Evolutionary conservation across 2,797 vertebrate genomes (phyloP).

Genomic region (Onychomys arenicola): DNA sequence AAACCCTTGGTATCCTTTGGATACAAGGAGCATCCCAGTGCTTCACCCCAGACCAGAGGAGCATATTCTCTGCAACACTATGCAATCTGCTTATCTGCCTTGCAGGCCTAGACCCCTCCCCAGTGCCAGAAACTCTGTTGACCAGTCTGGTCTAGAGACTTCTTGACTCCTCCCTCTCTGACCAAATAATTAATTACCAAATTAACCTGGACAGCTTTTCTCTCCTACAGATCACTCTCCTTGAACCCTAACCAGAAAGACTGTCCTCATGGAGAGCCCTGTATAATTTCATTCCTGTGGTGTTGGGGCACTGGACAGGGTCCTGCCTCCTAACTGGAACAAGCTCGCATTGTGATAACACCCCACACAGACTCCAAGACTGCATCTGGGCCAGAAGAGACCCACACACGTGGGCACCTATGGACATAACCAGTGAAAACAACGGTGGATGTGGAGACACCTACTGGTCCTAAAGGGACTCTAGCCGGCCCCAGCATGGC

Average conservation of each 20-base stretch:
- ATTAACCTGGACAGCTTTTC: not conserved
- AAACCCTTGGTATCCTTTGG: not conserved
- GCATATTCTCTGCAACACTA: not conserved
- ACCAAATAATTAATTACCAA: not conserved
- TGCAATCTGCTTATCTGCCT: not conserved
- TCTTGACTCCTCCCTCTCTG: not conserved
- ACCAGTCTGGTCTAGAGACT: not conserved
- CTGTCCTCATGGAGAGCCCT: not conserved
- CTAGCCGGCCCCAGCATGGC: too few relatives aligned
- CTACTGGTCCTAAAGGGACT: too few relatives aligned
- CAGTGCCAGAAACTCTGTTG: too few relatives aligned
- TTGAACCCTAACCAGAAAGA: not conserved
- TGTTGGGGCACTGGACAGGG: not conserved
- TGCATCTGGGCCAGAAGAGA: not conserved
- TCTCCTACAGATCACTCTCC: not conserved
- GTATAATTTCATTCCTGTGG: not conserved
- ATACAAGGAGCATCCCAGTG: not conserved
- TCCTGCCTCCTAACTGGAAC: not conserved
- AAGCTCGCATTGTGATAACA: not conserved
- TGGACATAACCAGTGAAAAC: not conserved
- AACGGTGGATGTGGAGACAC: not conserved
- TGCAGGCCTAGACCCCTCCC: not conserved
- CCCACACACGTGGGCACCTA: not conserved
- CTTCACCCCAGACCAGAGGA: not conserved
- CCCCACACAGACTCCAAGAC: not conserved